A percentile compares a stretch with the other conserved stretches of the same genome.
Conservation (phyloP, 1,140 invertebrate species). For the Heterodera schachtii region DNA sequence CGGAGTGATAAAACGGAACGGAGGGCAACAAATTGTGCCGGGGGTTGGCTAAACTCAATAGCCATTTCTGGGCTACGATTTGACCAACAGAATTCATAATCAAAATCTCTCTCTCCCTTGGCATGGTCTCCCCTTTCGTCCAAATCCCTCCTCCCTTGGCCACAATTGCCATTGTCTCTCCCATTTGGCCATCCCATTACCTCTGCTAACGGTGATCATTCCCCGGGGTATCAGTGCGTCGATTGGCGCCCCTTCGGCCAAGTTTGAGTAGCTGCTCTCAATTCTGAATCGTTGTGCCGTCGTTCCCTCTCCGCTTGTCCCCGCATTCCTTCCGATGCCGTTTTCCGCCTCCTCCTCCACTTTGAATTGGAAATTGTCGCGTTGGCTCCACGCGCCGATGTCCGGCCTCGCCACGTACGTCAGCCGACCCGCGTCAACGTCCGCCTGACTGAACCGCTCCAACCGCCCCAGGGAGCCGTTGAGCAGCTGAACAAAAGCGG, state of each 20-base stretch:
- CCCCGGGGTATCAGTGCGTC: constrained; percentile 30
- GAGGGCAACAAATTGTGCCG: no score
- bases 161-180: no score
- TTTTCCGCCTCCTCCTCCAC: constrained; percentile 20
- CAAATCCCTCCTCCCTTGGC: no score
- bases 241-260: constrained; percentile 23
- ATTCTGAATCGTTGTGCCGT: constrained; percentile 56
- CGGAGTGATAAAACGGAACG: no score
- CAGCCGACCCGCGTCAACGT: constrained; percentile 45
- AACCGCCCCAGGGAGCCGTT: constrained; percentile 29
- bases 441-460: constrained; percentile 54
- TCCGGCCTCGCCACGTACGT: constrained; percentile 40
- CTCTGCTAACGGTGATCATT: constrained; percentile 21
- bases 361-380: constrained; percentile 59
- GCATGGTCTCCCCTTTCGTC: no score
- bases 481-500: constrained; percentile 12
- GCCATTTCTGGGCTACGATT: no score
- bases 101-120: no score
- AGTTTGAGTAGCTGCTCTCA: constrained; percentile 48
- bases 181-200: neutral
- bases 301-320: constrained; percentile 18
- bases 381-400: constrained; percentile 48
- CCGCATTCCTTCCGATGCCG: neutral
- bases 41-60: no score
- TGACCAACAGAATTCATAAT: no score